Base-by-base conservation (phyloP, 2,888 invertebrate genomes). In the Melolontha melolontha region DNA sequence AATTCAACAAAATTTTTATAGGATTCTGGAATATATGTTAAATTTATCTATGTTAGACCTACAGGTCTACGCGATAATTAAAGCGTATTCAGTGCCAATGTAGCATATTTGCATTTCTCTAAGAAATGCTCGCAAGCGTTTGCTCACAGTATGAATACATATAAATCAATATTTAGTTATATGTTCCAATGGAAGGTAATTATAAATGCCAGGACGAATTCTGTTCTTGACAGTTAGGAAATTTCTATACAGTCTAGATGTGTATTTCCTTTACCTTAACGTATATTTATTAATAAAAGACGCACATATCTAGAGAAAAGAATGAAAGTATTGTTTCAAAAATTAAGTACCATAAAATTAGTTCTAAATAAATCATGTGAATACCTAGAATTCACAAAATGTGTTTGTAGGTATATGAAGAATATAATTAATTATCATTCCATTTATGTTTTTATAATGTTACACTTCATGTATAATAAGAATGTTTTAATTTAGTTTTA, bases 161-260 rank as follows among this genome's bases (percentile, higher is more conserved):
- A 51, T 41, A 64, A 72, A 73, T 72, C 72, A 69, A 72, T 71
- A 71, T 66, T 67, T 66, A 67, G 70, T 70, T 74, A 71, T 71
- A 70, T 69, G 70, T 71, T 72, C 72, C 71, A 71, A 72, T 74
- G 73, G 74, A 72, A 71, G 73, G 72, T 76, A 75, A 76, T 76
- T 77, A 77, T 77, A 75, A 74, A 76, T 75, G 74, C 75, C 73
- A 69, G 69, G 70, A 57, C 68, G 70, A 71, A 70, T 71, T 64
- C 72, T 76, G 75, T 67, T 71, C 72, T 73, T 75, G 75, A 75
- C 75, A 75, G 75, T 75, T 75, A 42, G 63, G 67, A 67, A 67
- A 67, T 67, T 67, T 67, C 67, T 64, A 67, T 67, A 49, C 49
- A 54, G 54, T 54, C 55, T 17, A 62, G 51, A 63, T 67, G 42